phyloP scores from a whole-genome alignment of 2,888 invertebrate species.

The Pristionchus exspectatus region DNA sequence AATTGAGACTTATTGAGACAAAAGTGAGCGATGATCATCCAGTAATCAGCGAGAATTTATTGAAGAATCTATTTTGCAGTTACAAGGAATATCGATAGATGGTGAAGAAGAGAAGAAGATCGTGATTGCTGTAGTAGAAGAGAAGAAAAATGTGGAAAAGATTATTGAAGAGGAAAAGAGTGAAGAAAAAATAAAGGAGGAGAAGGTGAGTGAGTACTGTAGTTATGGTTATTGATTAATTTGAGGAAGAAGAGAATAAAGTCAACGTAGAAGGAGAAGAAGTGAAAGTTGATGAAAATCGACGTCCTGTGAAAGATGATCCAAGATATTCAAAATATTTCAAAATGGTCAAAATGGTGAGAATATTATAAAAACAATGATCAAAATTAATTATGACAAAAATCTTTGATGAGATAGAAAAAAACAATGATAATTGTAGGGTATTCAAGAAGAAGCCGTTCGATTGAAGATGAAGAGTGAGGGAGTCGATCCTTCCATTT shows the following conservation, averaged over 20 bases:
- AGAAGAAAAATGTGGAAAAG: neutral
- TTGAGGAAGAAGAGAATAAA: neutral
- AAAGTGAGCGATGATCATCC: constrained; percentile 52
- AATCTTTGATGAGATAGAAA: too few relatives aligned
- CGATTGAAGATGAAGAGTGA: constrained; percentile 72
- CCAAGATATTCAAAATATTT: constrained; percentile 71
- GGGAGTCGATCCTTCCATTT: constrained; percentile 67
- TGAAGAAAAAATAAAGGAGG: constrained; percentile 6
- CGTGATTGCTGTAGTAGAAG: neutral
- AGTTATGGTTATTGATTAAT: neutral
- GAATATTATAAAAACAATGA: neutral
- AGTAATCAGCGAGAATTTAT: neutral
- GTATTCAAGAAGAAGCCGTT: constrained; percentile 72
- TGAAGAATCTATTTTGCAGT: neutral
- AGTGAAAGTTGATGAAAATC: neutral
- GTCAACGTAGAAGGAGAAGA: neutral
- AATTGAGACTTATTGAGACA: constrained; percentile 58
- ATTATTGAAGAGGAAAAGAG: neutral
- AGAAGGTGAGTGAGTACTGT: neutral
- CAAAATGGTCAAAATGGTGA: constrained; percentile 74
- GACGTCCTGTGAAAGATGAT: constrained; percentile 65
- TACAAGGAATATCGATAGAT: constrained; percentile 13
- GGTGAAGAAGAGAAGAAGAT: neutral
- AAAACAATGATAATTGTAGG: constrained; percentile 60
- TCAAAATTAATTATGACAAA: neutral